Conservation (phyloP, 2,113 vertebrate genomes). For the Psilopsiagon aymara region DNA sequence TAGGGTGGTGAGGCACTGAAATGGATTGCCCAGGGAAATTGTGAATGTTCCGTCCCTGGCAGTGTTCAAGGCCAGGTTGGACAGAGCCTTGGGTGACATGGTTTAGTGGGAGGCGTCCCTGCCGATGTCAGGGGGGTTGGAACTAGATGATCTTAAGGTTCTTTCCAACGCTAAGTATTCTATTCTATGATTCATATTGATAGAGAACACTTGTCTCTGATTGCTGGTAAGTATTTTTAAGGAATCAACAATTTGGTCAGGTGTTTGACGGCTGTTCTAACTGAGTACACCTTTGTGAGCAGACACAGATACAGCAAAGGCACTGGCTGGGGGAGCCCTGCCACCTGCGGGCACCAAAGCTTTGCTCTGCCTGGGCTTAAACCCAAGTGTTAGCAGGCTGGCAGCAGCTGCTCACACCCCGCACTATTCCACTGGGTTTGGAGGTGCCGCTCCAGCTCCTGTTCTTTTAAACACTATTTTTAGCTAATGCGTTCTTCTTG, state of each 20-base stretch:
- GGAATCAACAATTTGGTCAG: fast-evolving
- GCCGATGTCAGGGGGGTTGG: too few species aligned
- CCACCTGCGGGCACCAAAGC: background rate
- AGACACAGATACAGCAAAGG: fast-evolving
- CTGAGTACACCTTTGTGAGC: fast-evolving
- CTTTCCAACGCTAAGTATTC: too few species aligned
- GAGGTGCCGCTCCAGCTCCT: background rate
- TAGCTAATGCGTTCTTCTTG: background rate
- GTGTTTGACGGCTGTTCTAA: fast-evolving
- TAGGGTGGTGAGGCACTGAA: too few species aligned
- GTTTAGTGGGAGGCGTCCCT: too few species aligned
- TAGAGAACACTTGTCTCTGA: background rate
- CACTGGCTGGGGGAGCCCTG: background rate
- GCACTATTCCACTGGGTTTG: fast-evolving
- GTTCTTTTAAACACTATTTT: background rate
- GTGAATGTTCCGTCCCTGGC: too few species aligned
- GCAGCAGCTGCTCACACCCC: background rate
- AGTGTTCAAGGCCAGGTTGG: too few species aligned
- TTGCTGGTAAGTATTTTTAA: background rate
- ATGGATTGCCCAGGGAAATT: too few species aligned
- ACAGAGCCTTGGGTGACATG: too few species aligned
- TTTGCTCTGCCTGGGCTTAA: background rate
- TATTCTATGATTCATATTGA: too few species aligned
- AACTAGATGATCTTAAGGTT: too few species aligned
- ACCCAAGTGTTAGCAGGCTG: background rate